phyloP scores from a whole-genome alignment of 2,113 vertebrate species.

The Haemorhous mexicanus region DNA sequence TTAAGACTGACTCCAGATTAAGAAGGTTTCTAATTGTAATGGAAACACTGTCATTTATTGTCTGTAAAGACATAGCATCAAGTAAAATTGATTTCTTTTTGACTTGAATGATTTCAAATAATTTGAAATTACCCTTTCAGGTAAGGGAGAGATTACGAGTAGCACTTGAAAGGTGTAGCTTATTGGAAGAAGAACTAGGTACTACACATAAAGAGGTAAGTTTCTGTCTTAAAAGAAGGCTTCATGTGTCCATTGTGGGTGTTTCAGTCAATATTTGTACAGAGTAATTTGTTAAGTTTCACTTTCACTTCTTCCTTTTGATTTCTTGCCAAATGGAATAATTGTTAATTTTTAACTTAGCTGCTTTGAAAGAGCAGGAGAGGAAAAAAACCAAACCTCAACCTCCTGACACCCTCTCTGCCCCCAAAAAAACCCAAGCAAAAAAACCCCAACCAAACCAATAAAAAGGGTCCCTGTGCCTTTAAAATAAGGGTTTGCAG shows the following conservation, averaged over 20 bases:
- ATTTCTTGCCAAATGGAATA: neutral
- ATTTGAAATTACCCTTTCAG: conserved; percentile 66
- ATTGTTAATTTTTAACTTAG: neutral
- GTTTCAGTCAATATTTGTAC: neutral
- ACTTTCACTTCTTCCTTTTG: neutral
- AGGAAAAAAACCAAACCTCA: neutral
- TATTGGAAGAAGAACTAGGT: conserved; percentile 90
- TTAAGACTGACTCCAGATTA: neutral
- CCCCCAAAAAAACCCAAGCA: neutral
- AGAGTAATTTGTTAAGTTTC: neutral
- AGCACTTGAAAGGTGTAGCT: conserved; percentile 92
- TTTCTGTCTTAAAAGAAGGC: neutral
- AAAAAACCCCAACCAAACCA: neutral
- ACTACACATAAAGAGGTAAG: conserved; percentile 93
- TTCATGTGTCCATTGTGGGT: neutral
- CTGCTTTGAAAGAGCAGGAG: neutral
- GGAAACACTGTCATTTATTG: neutral
- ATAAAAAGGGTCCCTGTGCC: neutral
- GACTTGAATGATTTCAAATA: neutral
- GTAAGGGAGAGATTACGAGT: conserved; percentile 93
- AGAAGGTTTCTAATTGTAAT: neutral
- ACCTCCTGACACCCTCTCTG: neutral
- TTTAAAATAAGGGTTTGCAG: neutral
- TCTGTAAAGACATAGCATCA: neutral
- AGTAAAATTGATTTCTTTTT: neutral